Evolutionary conservation across 2,888 invertebrate genomes (phyloP).

Genomic region (Philopedon plagiatum): DNA sequence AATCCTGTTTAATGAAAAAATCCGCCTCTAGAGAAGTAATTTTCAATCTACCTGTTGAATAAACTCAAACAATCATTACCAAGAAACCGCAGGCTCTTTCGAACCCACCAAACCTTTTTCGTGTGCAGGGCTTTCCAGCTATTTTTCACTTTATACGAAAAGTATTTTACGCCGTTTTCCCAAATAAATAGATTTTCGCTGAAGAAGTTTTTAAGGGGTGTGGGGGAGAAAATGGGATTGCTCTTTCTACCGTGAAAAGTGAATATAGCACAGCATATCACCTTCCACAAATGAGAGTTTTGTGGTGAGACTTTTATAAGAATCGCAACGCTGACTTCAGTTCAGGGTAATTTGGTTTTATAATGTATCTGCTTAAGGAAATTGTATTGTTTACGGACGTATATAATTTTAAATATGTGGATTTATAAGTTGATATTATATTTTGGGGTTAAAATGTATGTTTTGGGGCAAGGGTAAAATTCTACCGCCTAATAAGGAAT

Average conservation of each 20-base stretch:
- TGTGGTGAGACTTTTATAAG: slow-evolving; percentile 4
- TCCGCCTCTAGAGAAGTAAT: no score
- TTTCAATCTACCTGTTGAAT: no score
- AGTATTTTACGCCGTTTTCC: slow-evolving; percentile 21
- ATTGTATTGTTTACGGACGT: no score
- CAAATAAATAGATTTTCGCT: slow-evolving; percentile 23
- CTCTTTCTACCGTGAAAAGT: slow-evolving; percentile 33
- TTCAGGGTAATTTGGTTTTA: neutral
- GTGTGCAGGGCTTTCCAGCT: neutral
- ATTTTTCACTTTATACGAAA: neutral
- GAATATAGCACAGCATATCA: neutral
- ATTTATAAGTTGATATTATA: no score
- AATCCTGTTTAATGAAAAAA: no score
- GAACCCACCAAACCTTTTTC: neutral
- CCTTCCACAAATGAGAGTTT: neutral
- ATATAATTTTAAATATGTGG: no score
- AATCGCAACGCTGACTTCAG: neutral
- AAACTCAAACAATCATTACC: neutral
- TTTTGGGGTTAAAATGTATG: no score
- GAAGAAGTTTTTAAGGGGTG: neutral
- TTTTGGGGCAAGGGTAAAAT: no score
- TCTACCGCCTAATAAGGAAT: no score
- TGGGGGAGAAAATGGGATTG: slow-evolving; percentile 30
- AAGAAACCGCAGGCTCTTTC: neutral
- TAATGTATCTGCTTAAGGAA: no score